These are phyloP conservation scores for Leuciscus idus DNA, from an alignment of 2,113 vertebrate genomes.

Conservation along the genomic window DNA sequence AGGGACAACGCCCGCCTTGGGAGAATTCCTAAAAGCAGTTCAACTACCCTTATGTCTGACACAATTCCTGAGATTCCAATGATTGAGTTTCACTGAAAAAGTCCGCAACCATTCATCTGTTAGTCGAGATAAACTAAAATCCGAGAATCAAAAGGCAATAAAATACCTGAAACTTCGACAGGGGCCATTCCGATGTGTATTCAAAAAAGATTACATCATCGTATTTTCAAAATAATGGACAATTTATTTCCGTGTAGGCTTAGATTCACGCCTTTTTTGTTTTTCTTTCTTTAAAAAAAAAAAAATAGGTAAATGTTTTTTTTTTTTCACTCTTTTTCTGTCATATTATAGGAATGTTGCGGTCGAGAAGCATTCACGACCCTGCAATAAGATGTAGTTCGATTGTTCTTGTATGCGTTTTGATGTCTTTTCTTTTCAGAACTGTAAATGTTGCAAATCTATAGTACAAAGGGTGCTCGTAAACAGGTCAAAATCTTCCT, in stretches of 20 bases:
- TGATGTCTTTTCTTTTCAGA: conserved; percentile 65
- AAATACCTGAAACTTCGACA: conserved; percentile 77
- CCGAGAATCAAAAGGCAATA: conserved; percentile 58
- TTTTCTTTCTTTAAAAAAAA: conserved; percentile 36
- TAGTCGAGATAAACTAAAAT: conserved; percentile 48
- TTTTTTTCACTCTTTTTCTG: conserved; percentile 37
- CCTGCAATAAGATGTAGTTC: conserved; percentile 40
- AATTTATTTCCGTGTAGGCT: conserved; percentile 42
- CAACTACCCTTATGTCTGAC: conserved; percentile 60
- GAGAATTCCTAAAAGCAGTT: conserved; percentile 78
- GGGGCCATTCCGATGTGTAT: conserved; percentile 62
- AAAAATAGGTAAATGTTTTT: conserved; percentile 44
- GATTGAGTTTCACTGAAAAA: conserved; percentile 77
- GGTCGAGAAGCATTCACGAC: conserved; percentile 59
- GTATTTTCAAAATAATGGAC: conserved; percentile 52
- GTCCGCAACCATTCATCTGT: conserved; percentile 52
- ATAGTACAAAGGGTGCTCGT: conserved; percentile 90
- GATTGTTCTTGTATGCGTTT: conserved; percentile 57
- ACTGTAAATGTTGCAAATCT: conserved; percentile 86
- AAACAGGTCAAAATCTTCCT: conserved; percentile 93
- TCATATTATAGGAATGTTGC: conserved; percentile 72
- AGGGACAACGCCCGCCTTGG: conserved; percentile 66
- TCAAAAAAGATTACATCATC: conserved; percentile 58
- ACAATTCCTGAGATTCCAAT: conserved; percentile 83
- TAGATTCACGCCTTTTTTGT: conserved; percentile 43